Base-by-base conservation (phyloP, 2,888 invertebrate species). In the Merodon equestris region DNA sequence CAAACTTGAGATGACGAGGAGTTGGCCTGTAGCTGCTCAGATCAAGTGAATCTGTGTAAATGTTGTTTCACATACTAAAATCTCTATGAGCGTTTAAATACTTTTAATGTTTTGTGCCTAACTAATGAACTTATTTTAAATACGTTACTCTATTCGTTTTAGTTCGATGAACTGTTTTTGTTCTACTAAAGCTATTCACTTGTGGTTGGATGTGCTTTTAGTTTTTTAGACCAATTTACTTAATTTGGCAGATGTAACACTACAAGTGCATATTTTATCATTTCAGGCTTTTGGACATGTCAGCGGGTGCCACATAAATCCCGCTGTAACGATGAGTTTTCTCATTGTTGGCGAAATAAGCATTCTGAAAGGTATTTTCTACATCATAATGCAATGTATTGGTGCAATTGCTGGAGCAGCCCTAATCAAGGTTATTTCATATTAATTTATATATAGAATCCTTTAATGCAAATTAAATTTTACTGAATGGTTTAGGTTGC, bases 291-390 rank as follows among this genome's bases (percentile, higher is more conserved):
- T 97, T 82, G 95, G 95, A 0, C 96, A 96, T 86, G 93, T 96
- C 42, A 96, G 96, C 45, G 97, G 97, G 5, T 96, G 95, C 0
- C 97, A 97, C 89, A 92, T 97, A 84, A 97, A 98, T 90, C 97
- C 97, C 0, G 97, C 97, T 0, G 95, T 98, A 40, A 97, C 97
- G 0, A 88, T 91, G 61, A 96, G 96, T 0, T 92, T 97, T 87
- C 90, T 97, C 82, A 92, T 92, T 7, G 92, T 95, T 2, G 95
- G 96, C 54, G 94, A 96, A 88, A 93, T 96, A 83, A 93, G 94
- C 84, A 90, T 97, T 27, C 88, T 97, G 51, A 93, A 96, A 86
- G 94, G 93, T 0, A 54, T 94, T 13, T 92, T 95, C 84, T 97
- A 97, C 90, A 91, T 97, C 58, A 88, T 95, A 17, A 94, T 93